phyloP scores from a whole-genome alignment of 2,797 vertebrate genomes.

The Cossypha dichroa region DNA sequence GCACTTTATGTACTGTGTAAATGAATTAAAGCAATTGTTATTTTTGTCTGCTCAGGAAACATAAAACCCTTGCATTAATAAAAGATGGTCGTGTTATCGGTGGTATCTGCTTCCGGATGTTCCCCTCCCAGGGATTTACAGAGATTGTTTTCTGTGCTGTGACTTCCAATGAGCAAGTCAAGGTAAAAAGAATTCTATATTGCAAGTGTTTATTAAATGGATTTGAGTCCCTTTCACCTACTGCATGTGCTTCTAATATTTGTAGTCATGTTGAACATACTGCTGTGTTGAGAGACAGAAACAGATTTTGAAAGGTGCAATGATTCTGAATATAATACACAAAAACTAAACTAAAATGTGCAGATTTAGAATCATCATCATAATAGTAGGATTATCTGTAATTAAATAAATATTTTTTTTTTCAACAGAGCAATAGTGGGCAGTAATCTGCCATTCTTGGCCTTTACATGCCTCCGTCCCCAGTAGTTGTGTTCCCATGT shows the following conservation, averaged over 20 bases:
- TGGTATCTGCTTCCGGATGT: conserved; percentile 99
- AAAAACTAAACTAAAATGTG: neutral
- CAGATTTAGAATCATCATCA: neutral
- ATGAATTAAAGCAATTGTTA: neutral
- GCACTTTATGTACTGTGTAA: neutral
- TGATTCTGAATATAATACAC: neutral
- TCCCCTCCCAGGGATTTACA: conserved; percentile 96
- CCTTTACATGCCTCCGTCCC: neutral
- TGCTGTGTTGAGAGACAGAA: neutral
- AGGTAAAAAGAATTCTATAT: conserved; percentile 80
- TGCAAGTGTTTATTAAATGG: neutral
- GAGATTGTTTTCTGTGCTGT: conserved; percentile 99
- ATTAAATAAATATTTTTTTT: neutral
- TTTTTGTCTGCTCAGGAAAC: conserved; percentile 85
- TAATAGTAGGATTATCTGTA: neutral
- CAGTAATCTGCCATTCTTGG: neutral
- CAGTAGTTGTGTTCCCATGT: neutral
- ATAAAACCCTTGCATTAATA: conserved; percentile 97
- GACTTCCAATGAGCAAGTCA: conserved; percentile 98
- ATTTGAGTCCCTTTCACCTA: neutral
- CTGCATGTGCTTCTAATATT: neutral
- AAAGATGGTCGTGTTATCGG: conserved; percentile 99
- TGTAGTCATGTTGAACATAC: neutral
- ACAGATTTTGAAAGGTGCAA: neutral
- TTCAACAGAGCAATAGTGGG: neutral